Base-by-base conservation (phyloP, 2,888 invertebrate species). In the Oligia latruncula region DNA sequence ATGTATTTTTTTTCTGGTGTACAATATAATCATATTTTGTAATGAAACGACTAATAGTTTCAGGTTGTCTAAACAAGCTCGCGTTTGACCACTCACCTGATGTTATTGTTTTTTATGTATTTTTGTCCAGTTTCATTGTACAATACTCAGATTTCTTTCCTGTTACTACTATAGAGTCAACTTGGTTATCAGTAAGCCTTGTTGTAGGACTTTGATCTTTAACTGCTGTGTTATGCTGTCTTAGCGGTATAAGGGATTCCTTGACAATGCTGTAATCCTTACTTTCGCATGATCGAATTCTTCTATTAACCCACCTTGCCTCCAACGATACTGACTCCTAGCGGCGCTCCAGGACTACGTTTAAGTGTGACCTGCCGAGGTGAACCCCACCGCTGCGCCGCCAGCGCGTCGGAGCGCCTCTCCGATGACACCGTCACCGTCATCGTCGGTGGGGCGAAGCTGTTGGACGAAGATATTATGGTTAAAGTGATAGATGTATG, bases 261-360 rank as follows among this genome's bases (percentile, higher is more conserved):
- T 70, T 20, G 49, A 20, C 4, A 20, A 29, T 29, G 5, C 55
- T 55, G 55, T 6, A 55, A 5, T 55, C 8, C 2, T 8, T 20
- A 8, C 20, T 55, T 20, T 20, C 20, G 0, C 20, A 55, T 29
- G 15, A 70, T 68, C 15, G 2, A 43, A 49, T 23, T 35, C 20
- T 46, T 23, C 3, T 46, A 9, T 55, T 8, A 49, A 77, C 75
- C 40, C 29, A 99, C 98, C 97, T 99, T 99, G 91, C 99, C 99
- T 78, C 99, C 99, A 60, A 99, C 99, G 90, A 99, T 99, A 95
- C 99, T 99, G 93, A 99, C 99, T 15, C 99, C 99, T 46, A 99
- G 97, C 76, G 99, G 99, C 0, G 94, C 92, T 86, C 98, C 98
- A 62, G 98, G 98, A 55, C 97, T 97, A 74, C 99, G 95, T 81